phyloP scores from a whole-genome alignment of 2,888 invertebrate species.

The Campoletis raptor region DNA sequence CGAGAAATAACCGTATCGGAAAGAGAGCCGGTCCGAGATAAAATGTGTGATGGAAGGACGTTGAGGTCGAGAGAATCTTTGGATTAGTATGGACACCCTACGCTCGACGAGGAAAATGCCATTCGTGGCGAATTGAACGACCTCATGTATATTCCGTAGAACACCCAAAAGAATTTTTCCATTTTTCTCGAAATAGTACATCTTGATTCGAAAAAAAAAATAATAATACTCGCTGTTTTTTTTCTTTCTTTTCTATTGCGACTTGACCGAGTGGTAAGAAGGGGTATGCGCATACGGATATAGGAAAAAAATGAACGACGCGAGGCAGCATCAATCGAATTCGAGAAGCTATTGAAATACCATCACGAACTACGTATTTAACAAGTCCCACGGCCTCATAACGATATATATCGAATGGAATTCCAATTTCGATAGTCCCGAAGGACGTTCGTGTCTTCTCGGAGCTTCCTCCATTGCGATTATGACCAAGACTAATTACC shows the following conservation, averaged over 20 bases:
- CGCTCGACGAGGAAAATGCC: neutral
- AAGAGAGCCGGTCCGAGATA: neutral
- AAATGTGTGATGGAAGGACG: neutral
- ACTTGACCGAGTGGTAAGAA: no score
- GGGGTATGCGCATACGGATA: neutral
- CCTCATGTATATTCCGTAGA: neutral
- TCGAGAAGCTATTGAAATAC: slow-evolving; percentile 81
- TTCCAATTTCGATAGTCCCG: slow-evolving; percentile 80
- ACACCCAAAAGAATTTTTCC: neutral
- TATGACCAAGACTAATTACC: slow-evolving; percentile 76
- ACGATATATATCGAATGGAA: slow-evolving; percentile 73
- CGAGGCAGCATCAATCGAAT: slow-evolving; percentile 46
- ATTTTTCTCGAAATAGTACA: neutral
- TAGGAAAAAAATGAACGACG: neutral
- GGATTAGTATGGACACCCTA: neutral
- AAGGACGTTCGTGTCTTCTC: slow-evolving; percentile 64
- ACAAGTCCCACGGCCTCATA: slow-evolving; percentile 69
- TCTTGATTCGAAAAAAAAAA: neutral
- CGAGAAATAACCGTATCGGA: slow-evolving; percentile 1
- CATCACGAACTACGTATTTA: slow-evolving; percentile 80
- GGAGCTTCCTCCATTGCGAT: slow-evolving; percentile 72
- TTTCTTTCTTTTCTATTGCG: neutral
- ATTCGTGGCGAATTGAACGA: neutral
- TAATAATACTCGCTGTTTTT: neutral
- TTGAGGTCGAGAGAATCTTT: neutral